Percentiles rank a stretch among this genome's conserved stretches.
Evolutionary conservation across 2,797 vertebrate species (phyloP).

Genomic region (Anabacerthia variegaticeps): DNA sequence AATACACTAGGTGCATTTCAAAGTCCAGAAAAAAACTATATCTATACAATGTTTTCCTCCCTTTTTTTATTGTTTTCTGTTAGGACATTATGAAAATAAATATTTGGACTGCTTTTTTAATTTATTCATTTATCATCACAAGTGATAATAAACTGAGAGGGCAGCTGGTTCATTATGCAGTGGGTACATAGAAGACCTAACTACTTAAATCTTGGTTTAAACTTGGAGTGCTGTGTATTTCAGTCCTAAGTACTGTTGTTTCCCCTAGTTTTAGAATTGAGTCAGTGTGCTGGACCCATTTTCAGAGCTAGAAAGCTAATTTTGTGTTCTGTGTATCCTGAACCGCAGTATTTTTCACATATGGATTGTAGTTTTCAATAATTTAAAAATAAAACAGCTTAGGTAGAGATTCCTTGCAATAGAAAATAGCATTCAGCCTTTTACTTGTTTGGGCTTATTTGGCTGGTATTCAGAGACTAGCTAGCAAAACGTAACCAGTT

Average conservation of each 20-base stretch:
- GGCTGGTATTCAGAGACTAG: neutral
- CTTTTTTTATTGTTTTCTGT: neutral
- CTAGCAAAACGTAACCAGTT: neutral
- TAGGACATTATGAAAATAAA: neutral
- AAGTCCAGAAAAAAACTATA: neutral
- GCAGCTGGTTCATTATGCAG: neutral
- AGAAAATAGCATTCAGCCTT: neutral
- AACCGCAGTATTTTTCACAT: neutral
- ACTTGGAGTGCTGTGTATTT: neutral
- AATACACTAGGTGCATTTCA: neutral
- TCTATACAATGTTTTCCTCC: rapidly evolving
- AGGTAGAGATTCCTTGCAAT: neutral
- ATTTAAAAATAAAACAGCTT: neutral
- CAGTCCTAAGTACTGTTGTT: neutral
- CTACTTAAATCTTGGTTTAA: neutral
- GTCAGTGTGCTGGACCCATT: neutral
- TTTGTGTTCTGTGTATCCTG: neutral
- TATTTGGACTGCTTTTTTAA: neutral
- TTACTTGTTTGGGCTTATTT: neutral
- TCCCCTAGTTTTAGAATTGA: neutral
- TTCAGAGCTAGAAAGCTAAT: neutral
- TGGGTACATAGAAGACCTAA: neutral
- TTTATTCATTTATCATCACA: neutral
- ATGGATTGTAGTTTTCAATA: neutral
- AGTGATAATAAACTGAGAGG: neutral